Evolutionary conservation across 64 coral and sea anemone genomes (phyloP).

Genomic region (Pachyseris speciosa): DNA sequence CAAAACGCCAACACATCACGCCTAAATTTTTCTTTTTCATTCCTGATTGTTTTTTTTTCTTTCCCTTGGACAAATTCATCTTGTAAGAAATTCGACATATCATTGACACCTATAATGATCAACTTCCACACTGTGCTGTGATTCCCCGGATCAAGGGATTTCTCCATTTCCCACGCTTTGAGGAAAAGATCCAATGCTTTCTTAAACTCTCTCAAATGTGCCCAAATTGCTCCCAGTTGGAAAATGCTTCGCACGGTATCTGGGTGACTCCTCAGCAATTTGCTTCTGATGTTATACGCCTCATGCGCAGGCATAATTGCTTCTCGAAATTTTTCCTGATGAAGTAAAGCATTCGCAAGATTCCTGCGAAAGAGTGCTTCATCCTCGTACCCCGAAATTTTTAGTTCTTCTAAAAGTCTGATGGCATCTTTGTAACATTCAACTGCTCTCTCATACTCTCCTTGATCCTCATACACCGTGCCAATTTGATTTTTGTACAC

Average conservation of each 20-base stretch:
- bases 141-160: conserved; percentile 9
- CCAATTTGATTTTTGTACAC: conserved; percentile 43
- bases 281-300: conserved; percentile 21
- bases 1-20: neutral
- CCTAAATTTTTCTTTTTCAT: neutral
- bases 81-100: no score
- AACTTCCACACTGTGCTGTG: neutral
- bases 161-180: conserved; percentile 50
- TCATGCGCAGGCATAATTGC: conserved; percentile 43
- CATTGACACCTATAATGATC: neutral
- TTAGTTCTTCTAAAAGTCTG: conserved; percentile 13
- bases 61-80: no score
- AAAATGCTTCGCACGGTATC: conserved; percentile 19
- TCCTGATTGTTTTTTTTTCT: neutral
- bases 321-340: conserved; percentile 1
- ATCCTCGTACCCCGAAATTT: conserved; percentile 13
- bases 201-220: neutral
- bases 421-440: conserved; percentile 51
- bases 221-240: conserved; percentile 23
- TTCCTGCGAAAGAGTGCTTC: conserved; percentile 33
- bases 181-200: conserved; percentile 27
- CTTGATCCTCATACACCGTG: conserved; percentile 19
- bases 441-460: conserved; percentile 3
- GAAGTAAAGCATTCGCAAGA: conserved; percentile 17
- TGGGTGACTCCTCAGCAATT: conserved; percentile 14